Conservation (phyloP, 2,888 invertebrate species). For the Mesorhabditis spiculigera region DNA sequence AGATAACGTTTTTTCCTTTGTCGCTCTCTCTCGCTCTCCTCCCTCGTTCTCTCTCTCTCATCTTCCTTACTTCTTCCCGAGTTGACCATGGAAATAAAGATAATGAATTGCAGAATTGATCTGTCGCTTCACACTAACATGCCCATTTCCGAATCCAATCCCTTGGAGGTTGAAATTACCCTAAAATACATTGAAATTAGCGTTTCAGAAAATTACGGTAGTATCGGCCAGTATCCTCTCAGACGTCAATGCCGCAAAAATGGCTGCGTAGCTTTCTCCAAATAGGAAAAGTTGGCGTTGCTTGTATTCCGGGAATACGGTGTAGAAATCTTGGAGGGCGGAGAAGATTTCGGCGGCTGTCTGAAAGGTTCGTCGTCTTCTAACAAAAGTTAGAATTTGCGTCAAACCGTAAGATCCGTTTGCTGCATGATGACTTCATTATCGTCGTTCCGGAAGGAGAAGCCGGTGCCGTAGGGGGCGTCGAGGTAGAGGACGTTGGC, state of each 20-base stretch:
- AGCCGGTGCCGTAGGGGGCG: slow-evolving; percentile 63
- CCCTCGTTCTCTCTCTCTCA: not conserved
- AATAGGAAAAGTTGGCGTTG: slow-evolving; percentile 7
- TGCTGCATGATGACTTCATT: not conserved
- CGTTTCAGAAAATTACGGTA: not conserved
- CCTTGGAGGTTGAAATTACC: not conserved
- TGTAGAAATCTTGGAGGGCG: slow-evolving; percentile 8
- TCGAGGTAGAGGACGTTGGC: slow-evolving; percentile 63
- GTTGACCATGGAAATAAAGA: slow-evolving; percentile 11
- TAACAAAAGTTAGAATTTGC: too few species aligned
- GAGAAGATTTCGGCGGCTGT: slow-evolving; percentile 9
- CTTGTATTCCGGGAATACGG: slow-evolving; percentile 11
- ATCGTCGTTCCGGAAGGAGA: slow-evolving; percentile 58
- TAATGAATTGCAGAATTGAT: slow-evolving; percentile 12
- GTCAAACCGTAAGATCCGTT: not conserved
- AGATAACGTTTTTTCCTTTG: too few species aligned
- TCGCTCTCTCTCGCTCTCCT: too few species aligned
- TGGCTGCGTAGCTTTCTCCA: slow-evolving; percentile 5
- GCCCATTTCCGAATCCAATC: slow-evolving; percentile 14
- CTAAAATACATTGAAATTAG: too few species aligned
- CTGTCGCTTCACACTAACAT: slow-evolving; percentile 12
- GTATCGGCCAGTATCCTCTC: not conserved
- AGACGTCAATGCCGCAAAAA: not conserved
- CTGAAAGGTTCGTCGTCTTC: too few species aligned
- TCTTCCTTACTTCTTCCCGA: slow-evolving; percentile 11